phyloP scores from a whole-genome alignment of 1,140 invertebrate genomes.

The Antheraea mylitta region DNA sequence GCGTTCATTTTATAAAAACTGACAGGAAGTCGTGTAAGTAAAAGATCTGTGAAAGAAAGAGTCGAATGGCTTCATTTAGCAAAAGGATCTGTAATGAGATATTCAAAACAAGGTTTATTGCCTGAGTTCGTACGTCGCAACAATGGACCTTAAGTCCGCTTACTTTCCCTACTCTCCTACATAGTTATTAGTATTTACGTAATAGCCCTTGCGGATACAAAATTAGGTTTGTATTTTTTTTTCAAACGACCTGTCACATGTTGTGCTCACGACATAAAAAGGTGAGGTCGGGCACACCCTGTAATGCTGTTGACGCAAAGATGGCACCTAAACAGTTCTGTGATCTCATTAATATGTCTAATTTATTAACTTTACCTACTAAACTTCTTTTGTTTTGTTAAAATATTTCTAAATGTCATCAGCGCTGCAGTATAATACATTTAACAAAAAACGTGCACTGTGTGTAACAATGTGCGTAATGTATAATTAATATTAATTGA shows the following conservation, averaged over 20 bases:
- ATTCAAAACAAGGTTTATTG: no score
- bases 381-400: no score
- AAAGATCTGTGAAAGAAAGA: background rate
- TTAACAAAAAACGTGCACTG: no score
- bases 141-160: no score
- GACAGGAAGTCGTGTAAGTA: background rate
- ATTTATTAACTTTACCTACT: background rate
- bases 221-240: conserved; percentile 15
- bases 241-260: conserved; percentile 4
- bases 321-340: conserved; percentile 9
- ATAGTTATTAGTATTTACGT: background rate
- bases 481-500: no score
- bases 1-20: no score
- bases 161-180: no score
- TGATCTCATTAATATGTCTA: conserved; percentile 15
- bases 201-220: background rate
- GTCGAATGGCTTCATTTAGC: no score
- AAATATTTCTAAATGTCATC: background rate
- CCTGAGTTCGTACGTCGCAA: no score
- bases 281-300: conserved; percentile 16
- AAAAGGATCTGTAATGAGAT: no score
- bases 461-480: no score
- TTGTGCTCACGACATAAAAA: conserved; percentile 17
- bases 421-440: background rate
- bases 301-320: conserved; percentile 16